Conservation (phyloP, 2,113 vertebrate species). For the Electrona antarctica region DNA sequence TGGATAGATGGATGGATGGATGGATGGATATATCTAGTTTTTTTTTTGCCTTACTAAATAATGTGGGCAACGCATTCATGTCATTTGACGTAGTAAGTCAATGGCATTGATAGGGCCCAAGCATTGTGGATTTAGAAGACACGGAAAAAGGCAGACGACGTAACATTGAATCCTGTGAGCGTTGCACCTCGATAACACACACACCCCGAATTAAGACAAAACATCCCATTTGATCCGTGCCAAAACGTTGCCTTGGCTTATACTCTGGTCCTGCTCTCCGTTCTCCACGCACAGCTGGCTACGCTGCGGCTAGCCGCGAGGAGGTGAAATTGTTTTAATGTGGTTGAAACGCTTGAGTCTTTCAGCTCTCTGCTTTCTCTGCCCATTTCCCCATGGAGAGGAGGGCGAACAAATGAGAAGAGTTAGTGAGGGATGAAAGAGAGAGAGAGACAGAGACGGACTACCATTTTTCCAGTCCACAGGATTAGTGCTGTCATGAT, state of each 20-base stretch:
- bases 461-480: conserved; percentile 12
- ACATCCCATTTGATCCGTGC: too few relatives aligned
- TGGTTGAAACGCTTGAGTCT: conserved; percentile 25
- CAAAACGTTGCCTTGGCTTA: too few relatives aligned
- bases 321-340: conserved; percentile 47
- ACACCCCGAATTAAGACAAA: background rate
- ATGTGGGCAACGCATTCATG: too few relatives aligned
- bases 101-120: too few relatives aligned
- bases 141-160: too few relatives aligned
- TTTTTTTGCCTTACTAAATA: too few relatives aligned
- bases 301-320: conserved; percentile 36
- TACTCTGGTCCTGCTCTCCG: too few relatives aligned
- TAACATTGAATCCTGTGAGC: background rate
- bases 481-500: conserved; percentile 60
- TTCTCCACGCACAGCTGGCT: too few relatives aligned
- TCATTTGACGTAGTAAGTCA: too few relatives aligned
- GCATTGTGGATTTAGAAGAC: too few relatives aligned
- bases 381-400: conserved; percentile 47
- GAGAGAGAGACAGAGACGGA: background rate
- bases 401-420: conserved; percentile 44
- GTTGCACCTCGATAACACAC: background rate
- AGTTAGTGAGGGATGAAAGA: conserved; percentile 44
- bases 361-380: conserved; percentile 31
- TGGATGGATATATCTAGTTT: too few relatives aligned
- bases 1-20: too few relatives aligned